phyloP scores from a whole-genome alignment of 2,797 vertebrate genomes.

The Macrochelys suwanniensis region DNA sequence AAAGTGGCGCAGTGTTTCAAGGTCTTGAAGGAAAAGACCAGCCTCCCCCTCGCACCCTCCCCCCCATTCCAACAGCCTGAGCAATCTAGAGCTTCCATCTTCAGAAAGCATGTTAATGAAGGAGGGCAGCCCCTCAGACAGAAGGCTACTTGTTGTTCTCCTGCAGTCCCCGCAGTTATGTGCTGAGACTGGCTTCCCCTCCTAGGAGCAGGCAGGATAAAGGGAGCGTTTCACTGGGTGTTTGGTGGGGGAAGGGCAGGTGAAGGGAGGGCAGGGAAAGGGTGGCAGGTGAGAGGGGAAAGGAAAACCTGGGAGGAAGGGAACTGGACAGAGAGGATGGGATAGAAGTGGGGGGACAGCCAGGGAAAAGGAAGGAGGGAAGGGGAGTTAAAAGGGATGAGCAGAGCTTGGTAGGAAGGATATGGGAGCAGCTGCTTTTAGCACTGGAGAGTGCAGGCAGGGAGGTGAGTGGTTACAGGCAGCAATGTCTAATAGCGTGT shows the following conservation, averaged over 20 bases:
- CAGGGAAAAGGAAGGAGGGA: neutral
- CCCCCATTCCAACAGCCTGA: neutral
- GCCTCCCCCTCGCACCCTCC: neutral
- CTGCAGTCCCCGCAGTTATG: neutral
- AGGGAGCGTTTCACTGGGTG: neutral
- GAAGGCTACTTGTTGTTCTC: constrained; percentile 1
- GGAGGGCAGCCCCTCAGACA: neutral
- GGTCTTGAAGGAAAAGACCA: neutral
- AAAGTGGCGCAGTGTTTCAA: constrained; percentile 43
- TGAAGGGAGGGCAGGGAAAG: neutral
- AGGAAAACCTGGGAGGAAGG: accelerated
- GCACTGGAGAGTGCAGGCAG: neutral
- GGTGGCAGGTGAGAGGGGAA: neutral
- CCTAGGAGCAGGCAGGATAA: constrained; percentile 1
- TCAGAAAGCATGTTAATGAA: accelerated
- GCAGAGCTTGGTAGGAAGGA: neutral
- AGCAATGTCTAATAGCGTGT: neutral
- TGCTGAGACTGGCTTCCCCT: neutral
- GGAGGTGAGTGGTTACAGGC: neutral
- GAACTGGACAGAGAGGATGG: neutral
- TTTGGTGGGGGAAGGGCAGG: constrained; percentile 58
- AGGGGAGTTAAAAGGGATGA: accelerated
- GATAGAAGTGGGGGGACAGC: neutral
- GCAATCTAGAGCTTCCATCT: neutral
- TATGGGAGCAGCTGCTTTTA: neutral